These are phyloP conservation scores for Oryzias melastigma DNA, from an alignment of 2,113 vertebrate genomes.

Conservation along the genomic window DNA sequence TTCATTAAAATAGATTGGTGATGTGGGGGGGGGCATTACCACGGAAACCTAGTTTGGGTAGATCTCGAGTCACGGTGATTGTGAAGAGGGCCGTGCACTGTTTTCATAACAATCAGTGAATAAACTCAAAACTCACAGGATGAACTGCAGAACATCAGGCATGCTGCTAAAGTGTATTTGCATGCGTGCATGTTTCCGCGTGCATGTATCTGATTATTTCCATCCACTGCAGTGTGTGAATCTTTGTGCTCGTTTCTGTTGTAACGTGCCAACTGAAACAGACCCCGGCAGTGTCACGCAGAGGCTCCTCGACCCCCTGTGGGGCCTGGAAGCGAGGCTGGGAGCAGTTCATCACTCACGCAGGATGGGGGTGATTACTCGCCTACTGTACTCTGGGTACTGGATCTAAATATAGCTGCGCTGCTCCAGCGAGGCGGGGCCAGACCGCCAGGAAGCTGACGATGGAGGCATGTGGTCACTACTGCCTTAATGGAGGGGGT, in stretches of 20 bases:
- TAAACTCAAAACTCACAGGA: no score
- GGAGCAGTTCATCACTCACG: slow-evolving; percentile 65
- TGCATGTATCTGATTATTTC: no score
- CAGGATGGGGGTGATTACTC: slow-evolving; percentile 72
- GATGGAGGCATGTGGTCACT: slow-evolving; percentile 53
- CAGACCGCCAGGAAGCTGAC: slow-evolving; percentile 13
- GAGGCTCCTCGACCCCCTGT: slow-evolving; percentile 26
- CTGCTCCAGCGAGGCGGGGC: slow-evolving; percentile 31
- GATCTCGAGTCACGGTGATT: slow-evolving; percentile 29
- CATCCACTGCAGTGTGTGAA: no score
- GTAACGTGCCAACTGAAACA: slow-evolving; percentile 22
- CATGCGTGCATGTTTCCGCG: background rate
- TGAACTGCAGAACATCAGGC: no score
- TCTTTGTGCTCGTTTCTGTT: background rate
- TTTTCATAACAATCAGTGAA: background rate
- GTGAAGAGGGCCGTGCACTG: background rate
- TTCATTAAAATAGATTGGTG: slow-evolving; percentile 74
- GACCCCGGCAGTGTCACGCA: slow-evolving; percentile 19
- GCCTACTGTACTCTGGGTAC: slow-evolving; percentile 59
- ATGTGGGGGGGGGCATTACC: slow-evolving; percentile 42
- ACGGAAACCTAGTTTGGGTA: slow-evolving; percentile 53
- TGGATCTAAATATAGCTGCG: slow-evolving; percentile 65
- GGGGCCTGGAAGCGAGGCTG: slow-evolving; percentile 38
- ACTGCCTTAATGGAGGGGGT: slow-evolving; percentile 38
- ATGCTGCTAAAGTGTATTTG: background rate